Evolutionary conservation across 2,113 vertebrate genomes (phyloP).

Genomic region (Ovibos moschatus): DNA sequence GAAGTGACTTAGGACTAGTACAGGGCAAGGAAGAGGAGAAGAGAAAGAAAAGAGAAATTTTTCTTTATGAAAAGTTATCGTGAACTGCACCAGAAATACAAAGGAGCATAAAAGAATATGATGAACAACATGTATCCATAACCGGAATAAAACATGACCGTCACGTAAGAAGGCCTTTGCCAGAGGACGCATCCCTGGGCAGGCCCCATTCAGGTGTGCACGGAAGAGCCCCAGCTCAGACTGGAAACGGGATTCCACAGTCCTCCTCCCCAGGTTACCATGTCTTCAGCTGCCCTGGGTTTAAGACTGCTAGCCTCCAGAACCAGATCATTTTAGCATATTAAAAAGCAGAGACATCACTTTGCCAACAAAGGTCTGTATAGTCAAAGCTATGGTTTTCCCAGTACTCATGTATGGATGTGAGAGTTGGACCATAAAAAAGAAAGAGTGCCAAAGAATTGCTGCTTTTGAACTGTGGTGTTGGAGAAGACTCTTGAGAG

Average conservation of each 20-base stretch:
- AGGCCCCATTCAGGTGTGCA: not conserved
- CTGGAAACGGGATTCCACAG: not conserved
- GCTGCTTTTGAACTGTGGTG: not conserved
- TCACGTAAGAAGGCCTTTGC: not conserved
- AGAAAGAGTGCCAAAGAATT: not conserved
- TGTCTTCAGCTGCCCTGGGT: not conserved
- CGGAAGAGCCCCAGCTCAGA: slow-evolving; percentile 15
- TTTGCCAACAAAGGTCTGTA: not conserved
- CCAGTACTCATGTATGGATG: not conserved
- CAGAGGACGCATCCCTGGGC: not conserved
- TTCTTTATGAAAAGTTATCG: not conserved
- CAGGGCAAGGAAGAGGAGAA: accelerated
- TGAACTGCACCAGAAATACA: not conserved
- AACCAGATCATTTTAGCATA: not conserved
- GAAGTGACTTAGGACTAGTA: not conserved
- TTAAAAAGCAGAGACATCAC: not conserved
- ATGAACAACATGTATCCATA: not conserved
- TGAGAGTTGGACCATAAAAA: not conserved
- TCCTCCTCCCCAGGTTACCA: not conserved
- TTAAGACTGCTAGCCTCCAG: slow-evolving; percentile 19
- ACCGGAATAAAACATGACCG: no score
- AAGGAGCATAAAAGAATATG: not conserved
- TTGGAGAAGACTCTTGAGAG: not conserved
- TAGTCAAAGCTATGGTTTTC: not conserved
- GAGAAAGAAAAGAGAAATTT: not conserved